Conservation (phyloP, 2,797 vertebrate species). For the Danionella dracula region DNA sequence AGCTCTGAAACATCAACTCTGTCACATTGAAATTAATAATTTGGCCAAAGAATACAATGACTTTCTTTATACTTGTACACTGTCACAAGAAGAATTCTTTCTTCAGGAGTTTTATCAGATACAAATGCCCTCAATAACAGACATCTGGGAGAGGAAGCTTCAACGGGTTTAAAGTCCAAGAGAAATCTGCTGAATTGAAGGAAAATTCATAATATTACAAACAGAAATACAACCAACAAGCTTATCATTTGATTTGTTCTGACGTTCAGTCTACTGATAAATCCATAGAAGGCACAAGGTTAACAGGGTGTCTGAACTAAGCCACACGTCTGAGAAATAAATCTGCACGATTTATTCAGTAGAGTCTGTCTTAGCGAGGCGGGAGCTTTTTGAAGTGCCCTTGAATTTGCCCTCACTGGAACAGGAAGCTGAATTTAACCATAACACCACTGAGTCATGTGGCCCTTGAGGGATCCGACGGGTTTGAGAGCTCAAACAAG, state of each 20-base stretch:
- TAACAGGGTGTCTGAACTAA: background rate
- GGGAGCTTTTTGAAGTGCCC: background rate
- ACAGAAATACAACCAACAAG: constrained; percentile 1
- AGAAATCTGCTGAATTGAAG: background rate
- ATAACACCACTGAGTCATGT: constrained; percentile 12
- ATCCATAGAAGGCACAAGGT: constrained; percentile 1
- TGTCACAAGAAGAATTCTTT: constrained; percentile 22
- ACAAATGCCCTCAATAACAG: constrained; percentile 15
- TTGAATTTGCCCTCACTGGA: constrained; percentile 17
- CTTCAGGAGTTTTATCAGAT: background rate
- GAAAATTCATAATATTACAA: background rate
- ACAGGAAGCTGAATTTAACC: constrained; percentile 23
- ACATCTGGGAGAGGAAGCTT: background rate
- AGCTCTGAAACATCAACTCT: constrained; percentile 34
- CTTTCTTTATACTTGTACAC: too few relatives aligned
- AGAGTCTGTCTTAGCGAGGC: background rate
- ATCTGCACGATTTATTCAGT: background rate
- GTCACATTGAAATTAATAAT: constrained; percentile 51
- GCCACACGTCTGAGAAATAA: background rate
- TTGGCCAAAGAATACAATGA: constrained; percentile 45
- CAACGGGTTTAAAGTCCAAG: background rate
- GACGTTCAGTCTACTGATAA: background rate
- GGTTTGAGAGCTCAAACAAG: background rate
- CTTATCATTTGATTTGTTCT: background rate
- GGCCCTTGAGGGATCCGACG: background rate